Evolutionary conservation across 2,113 vertebrate species (phyloP).

Genomic region (Jacana jacana): DNA sequence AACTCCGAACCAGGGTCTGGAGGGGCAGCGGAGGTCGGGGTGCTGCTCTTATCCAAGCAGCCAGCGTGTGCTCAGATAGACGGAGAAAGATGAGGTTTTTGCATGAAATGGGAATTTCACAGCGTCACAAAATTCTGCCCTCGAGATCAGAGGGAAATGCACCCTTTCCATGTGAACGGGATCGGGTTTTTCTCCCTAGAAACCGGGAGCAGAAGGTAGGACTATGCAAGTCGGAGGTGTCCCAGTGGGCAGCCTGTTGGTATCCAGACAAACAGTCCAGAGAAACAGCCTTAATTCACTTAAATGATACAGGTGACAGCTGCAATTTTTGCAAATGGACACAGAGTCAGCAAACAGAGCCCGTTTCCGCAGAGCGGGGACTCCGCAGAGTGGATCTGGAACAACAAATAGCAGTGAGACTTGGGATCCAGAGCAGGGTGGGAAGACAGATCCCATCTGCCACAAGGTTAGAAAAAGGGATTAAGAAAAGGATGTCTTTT

Average conservation of each 20-base stretch:
- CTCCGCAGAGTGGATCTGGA: not conserved
- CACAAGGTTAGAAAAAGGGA: conserved; percentile 41
- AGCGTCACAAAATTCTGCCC: not conserved
- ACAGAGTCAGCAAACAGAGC: not conserved
- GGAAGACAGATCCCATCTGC: conserved; percentile 58
- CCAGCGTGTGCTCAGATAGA: accelerated
- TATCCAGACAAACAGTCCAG: not conserved
- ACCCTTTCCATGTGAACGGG: not conserved
- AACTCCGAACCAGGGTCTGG: accelerated
- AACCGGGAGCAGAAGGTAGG: not conserved
- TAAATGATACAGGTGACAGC: not conserved
- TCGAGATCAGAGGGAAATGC: accelerated
- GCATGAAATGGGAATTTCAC: accelerated
- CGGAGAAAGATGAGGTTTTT: not conserved
- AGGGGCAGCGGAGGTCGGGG: accelerated
- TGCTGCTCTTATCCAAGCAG: not conserved
- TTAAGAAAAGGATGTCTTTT: conserved; percentile 40
- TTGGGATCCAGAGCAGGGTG: conserved; percentile 16
- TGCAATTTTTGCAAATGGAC: not conserved
- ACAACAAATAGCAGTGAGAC: not conserved
- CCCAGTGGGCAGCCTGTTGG: not conserved
- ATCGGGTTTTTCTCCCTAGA: not conserved
- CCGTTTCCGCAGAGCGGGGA: not conserved
- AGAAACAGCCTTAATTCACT: not conserved
- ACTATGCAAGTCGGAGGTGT: not conserved